phyloP scores from a whole-genome alignment of 1,140 invertebrate genomes.

The Lepidotrigona ventralis region DNA sequence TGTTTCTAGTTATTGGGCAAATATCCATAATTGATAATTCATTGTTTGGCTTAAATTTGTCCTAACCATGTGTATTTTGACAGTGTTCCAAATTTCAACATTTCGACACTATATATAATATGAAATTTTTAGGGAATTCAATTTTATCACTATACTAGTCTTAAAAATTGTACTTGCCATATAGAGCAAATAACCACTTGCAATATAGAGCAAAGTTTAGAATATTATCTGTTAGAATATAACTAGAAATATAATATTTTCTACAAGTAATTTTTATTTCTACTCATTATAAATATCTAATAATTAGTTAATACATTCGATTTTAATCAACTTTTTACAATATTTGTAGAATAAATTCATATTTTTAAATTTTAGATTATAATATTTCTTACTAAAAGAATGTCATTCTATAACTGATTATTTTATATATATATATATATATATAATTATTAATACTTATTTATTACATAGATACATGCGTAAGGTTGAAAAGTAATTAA shows the following conservation, averaged over 20 bases:
- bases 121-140: too few species aligned
- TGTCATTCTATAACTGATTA: neutral
- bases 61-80: neutral
- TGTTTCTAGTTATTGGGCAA: neutral
- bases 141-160: too few species aligned
- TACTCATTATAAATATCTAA: neutral
- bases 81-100: neutral
- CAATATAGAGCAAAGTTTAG: too few species aligned
- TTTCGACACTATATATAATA: neutral
- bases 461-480: neutral
- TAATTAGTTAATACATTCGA: neutral
- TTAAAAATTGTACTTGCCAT: neutral
- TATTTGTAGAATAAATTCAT: neutral
- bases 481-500: conserved; percentile 1
- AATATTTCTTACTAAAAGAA: neutral
- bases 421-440: neutral
- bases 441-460: neutral
- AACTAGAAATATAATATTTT: neutral
- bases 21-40: neutral
- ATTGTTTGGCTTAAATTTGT: neutral
- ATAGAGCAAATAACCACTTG: too few species aligned
- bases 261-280: neutral
- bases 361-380: neutral
- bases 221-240: too few species aligned
- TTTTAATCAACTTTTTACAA: neutral